phyloP scores from a whole-genome alignment of 2,113 vertebrate genomes.

The Mobula hypostoma region DNA sequence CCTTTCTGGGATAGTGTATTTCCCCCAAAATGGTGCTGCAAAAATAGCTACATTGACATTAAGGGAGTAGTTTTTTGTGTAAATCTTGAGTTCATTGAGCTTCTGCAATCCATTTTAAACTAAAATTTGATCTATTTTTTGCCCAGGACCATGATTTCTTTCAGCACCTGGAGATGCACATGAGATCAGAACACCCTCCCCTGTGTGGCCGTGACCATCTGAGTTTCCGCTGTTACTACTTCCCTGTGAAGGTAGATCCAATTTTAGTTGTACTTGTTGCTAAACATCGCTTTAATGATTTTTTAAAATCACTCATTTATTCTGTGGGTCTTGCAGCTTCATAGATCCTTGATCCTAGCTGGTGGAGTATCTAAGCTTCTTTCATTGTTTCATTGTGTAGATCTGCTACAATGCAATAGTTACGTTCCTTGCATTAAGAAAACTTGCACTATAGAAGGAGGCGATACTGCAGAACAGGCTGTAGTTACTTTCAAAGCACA shows the following conservation, averaged over 20 bases:
- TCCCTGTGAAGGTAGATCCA: constrained; percentile 83
- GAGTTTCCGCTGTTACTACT: constrained; percentile 97
- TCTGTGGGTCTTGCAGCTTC: not conserved
- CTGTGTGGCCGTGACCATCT: constrained; percentile 93
- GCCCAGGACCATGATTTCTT: constrained; percentile 94
- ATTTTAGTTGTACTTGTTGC: not conserved
- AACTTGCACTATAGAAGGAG: no score
- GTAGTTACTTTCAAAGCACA: no score
- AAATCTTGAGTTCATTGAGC: not conserved
- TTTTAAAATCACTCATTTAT: not conserved
- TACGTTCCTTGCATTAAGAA: no score
- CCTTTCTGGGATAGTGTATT: not conserved
- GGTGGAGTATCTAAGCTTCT: no score
- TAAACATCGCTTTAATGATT: not conserved
- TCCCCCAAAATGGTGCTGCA: no score
- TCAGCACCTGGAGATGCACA: constrained; percentile 97
- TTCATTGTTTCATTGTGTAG: not conserved
- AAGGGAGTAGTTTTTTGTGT: not conserved
- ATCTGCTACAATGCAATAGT: no score
- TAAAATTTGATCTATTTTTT: not conserved
- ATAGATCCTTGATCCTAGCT: not conserved
- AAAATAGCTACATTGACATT: not conserved
- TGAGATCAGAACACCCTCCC: constrained; percentile 91
- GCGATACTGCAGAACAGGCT: no score
- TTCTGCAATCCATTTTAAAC: not conserved